These are phyloP conservation scores for Apteryx mantelli DNA, from an alignment of 2,113 vertebrate species.

Conservation along the genomic window DNA sequence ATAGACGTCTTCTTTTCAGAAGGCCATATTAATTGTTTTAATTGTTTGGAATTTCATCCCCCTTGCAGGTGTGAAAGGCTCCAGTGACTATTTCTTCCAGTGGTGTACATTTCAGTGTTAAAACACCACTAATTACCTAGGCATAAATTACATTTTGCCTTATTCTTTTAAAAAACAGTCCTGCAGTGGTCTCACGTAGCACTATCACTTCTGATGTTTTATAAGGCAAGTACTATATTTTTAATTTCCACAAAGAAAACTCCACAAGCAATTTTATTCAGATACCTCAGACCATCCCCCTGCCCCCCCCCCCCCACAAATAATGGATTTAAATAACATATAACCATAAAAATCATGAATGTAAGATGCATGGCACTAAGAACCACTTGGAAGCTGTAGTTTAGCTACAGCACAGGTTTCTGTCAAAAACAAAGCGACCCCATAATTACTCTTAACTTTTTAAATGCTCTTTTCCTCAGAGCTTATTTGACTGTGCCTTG, in stretches of 20 bases:
- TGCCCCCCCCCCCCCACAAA: not conserved
- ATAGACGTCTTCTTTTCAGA: not conserved
- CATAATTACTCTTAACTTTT: not conserved
- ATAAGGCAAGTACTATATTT: not conserved
- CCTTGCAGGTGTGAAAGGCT: constrained; percentile 52
- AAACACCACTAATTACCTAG: constrained; percentile 36
- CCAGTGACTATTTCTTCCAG: not conserved
- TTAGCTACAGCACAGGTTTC: not conserved
- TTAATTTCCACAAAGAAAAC: not conserved
- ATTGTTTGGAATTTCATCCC: constrained; percentile 63
- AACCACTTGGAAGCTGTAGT: not conserved
- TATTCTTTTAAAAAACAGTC: not conserved
- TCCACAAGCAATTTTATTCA: not conserved
- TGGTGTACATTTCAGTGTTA: constrained; percentile 60
- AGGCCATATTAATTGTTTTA: not conserved
- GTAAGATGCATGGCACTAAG: not conserved
- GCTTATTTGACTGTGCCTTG: not conserved
- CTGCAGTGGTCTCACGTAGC: not conserved
- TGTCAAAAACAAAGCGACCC: not conserved
- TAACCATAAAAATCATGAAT: not conserved
- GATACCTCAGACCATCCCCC: not conserved
- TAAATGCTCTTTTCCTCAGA: not conserved
- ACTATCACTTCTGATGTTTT: not conserved
- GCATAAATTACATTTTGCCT: constrained; percentile 28
- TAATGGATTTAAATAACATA: not conserved